phyloP scores from a whole-genome alignment of 2,797 vertebrate genomes.

The Coendou prehensilis region DNA sequence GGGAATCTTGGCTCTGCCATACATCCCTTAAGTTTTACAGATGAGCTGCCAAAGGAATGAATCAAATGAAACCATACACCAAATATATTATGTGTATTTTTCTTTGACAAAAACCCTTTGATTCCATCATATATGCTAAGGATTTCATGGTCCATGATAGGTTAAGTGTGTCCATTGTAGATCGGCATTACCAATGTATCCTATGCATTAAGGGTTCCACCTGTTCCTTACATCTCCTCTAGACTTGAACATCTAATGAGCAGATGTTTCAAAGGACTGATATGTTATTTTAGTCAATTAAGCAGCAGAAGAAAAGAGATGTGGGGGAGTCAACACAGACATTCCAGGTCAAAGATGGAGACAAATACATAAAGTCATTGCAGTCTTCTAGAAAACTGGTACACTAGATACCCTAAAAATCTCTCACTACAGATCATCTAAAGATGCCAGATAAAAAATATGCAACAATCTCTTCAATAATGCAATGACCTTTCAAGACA shows the following conservation, averaged over 20 bases:
- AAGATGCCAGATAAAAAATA: not conserved
- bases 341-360: not conserved
- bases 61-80: not conserved
- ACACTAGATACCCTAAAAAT: not conserved
- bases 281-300: conserved; percentile 39
- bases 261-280: not conserved
- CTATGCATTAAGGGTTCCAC: not conserved
- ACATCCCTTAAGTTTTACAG: not conserved
- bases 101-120: not conserved
- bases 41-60: not conserved
- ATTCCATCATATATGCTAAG: not conserved
- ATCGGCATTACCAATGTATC: not conserved
- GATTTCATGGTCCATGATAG: not conserved
- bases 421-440: not conserved
- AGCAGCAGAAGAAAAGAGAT: not conserved
- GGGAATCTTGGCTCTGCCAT: not conserved
- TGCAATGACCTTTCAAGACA: not conserved
- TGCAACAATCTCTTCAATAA: not conserved
- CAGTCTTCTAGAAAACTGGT: not conserved
- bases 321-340: not conserved
- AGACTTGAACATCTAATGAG: not conserved
- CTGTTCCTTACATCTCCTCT: not conserved
- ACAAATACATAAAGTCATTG: not conserved
- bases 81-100: not conserved
- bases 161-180: not conserved